Conservation (phyloP, 2,888 invertebrate genomes). For the Antitype chi region DNA sequence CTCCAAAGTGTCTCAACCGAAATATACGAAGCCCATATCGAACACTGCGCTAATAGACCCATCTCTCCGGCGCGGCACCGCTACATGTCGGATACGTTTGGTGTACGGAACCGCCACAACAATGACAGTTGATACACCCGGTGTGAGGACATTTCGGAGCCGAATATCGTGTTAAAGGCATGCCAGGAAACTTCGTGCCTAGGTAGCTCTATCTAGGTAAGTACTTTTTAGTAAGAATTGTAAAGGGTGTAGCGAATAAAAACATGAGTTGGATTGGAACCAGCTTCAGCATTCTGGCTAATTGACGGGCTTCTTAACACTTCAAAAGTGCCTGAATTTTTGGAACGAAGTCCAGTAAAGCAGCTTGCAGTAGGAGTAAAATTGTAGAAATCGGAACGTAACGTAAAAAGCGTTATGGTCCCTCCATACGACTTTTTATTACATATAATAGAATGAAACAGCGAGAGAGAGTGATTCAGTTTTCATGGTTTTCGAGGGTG, state of each 20-base stretch:
- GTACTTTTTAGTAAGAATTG: not conserved
- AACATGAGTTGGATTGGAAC: not conserved
- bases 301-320: not conserved
- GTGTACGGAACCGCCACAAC: slow-evolving; percentile 72
- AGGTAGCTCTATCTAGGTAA: not conserved
- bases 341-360: too few species aligned
- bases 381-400: too few species aligned
- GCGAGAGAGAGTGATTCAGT: too few species aligned
- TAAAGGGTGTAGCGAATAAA: not conserved
- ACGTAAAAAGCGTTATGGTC: too few species aligned
- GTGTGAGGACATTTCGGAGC: slow-evolving; percentile 29
- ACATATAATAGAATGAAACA: too few species aligned
- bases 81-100: slow-evolving; percentile 79
- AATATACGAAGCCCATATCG: slow-evolving; percentile 25
- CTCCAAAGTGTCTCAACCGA: not conserved
- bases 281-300: not conserved
- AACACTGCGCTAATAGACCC: slow-evolving; percentile 37
- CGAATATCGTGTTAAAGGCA: slow-evolving; percentile 8
- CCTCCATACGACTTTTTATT: too few species aligned
- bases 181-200: not conserved
- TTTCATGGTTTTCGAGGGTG: too few species aligned
- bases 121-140: slow-evolving; percentile 65
- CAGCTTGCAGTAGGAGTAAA: too few species aligned
- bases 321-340: too few species aligned
- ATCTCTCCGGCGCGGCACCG: slow-evolving; percentile 71